These are phyloP conservation scores for Leptinotarsa tumamoca DNA, from an alignment of 2,888 invertebrate genomes.

Conservation along the genomic window DNA sequence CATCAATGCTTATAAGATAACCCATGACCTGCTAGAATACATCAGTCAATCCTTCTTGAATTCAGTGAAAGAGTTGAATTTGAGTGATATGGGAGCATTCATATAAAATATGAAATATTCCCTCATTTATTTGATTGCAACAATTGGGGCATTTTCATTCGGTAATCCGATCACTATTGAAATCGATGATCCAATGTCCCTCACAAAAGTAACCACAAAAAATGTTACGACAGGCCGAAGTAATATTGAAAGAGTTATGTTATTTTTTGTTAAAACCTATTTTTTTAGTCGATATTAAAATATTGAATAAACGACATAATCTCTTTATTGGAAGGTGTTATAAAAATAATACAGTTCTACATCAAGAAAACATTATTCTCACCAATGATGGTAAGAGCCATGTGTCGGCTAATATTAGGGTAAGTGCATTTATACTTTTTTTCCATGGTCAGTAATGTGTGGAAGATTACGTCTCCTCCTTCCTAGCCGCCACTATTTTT, in stretches of 20 bases:
- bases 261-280: slow-evolving; percentile 11
- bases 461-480: too few species aligned
- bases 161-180: slow-evolving; percentile 32
- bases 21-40: slow-evolving; percentile 1
- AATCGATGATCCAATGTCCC: slow-evolving; percentile 36
- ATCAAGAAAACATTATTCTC: slow-evolving; percentile 64
- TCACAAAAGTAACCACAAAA: slow-evolving; percentile 40
- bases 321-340: slow-evolving; percentile 63
- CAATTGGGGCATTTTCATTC: not conserved
- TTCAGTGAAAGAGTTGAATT: slow-evolving; percentile 1
- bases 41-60: not conserved
- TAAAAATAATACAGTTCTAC: slow-evolving; percentile 57
- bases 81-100: not conserved
- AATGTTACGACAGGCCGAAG: slow-evolving; percentile 45
- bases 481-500: too few species aligned
- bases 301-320: slow-evolving; percentile 60
- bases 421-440: slow-evolving; percentile 42
- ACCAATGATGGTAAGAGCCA: slow-evolving; percentile 65
- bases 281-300: slow-evolving; percentile 60
- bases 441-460: too few species aligned
- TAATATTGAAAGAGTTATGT: slow-evolving; percentile 20
- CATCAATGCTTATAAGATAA: slow-evolving; percentile 3
- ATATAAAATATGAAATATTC: slow-evolving; percentile 5
- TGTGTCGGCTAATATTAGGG: slow-evolving; percentile 61
- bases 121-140: not conserved